Conservation (phyloP, 2,797 vertebrate species). For the Lutjanus campechanus region DNA sequence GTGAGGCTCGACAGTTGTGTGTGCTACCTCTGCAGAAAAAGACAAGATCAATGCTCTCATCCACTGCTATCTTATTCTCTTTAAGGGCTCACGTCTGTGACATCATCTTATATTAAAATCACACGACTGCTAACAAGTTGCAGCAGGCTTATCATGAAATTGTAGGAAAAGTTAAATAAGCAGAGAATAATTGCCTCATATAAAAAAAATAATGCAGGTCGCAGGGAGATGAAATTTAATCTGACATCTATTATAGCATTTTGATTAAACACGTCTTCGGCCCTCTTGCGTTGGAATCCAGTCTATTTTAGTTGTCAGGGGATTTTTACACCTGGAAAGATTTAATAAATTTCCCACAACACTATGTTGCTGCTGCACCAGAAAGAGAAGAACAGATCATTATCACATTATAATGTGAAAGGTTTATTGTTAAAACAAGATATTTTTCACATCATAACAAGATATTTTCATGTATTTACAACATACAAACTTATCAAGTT, state of each 20-base stretch:
- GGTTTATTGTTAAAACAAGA: no score
- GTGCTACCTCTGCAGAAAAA: slow-evolving; percentile 70
- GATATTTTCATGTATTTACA: no score
- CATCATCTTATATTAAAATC: slow-evolving; percentile 12
- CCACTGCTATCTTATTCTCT: slow-evolving; percentile 51
- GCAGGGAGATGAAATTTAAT: neutral
- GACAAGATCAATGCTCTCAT: slow-evolving; percentile 44
- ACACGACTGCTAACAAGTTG: slow-evolving; percentile 2
- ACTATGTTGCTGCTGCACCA: no score
- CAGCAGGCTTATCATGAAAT: neutral
- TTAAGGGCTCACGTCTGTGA: slow-evolving; percentile 46
- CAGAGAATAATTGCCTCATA: neutral
- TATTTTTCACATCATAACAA: no score
- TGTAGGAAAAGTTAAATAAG: neutral
- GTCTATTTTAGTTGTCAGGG: neutral
- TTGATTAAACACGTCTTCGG: slow-evolving; percentile 14
- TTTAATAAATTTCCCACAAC: no score
- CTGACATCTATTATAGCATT: neutral
- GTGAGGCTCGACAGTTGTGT: slow-evolving; percentile 51
- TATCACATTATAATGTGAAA: no score
- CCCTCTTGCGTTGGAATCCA: neutral
- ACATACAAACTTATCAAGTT: no score
- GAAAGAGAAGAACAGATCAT: no score
- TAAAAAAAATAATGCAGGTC: slow-evolving; percentile 1
- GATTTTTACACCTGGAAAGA: slow-evolving; percentile 2